Conservation (phyloP, 1,140 invertebrate genomes). For the Drosophila ananassae region DNA sequence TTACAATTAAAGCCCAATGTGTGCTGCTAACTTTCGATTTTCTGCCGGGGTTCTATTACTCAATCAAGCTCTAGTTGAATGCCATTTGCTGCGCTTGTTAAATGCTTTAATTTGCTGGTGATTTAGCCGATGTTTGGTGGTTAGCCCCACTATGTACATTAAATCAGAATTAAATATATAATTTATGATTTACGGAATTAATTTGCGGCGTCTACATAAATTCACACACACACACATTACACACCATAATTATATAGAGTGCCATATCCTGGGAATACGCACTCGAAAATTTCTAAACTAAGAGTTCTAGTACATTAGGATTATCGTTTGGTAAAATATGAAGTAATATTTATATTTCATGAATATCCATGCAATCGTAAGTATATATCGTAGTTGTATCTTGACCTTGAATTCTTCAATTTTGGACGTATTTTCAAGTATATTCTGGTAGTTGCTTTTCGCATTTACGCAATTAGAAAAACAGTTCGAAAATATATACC, state of each 20-base stretch:
- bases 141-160: constrained; percentile 44
- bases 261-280: neutral
- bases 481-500: constrained; percentile 82
- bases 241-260: constrained; percentile 6
- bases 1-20: constrained; percentile 47
- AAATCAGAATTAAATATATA: constrained; percentile 14
- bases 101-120: constrained; percentile 73
- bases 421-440: constrained; percentile 82
- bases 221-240: constrained; percentile 40
- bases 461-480: constrained; percentile 76
- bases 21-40: constrained; percentile 38
- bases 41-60: constrained; percentile 7
- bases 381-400: constrained; percentile 71
- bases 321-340: constrained; percentile 63
- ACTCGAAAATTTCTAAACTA: constrained; percentile 36
- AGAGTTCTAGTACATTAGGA: constrained; percentile 30
- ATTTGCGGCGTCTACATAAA: constrained; percentile 45
- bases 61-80: constrained; percentile 73
- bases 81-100: constrained; percentile 68
- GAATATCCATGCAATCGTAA: constrained; percentile 69
- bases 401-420: constrained; percentile 68
- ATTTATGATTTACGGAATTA: constrained; percentile 5
- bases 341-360: constrained; percentile 49
- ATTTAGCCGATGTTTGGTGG: constrained; percentile 40
- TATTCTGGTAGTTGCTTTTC: constrained; percentile 54